Conservation (phyloP, 2,888 invertebrate genomes). For the Ormyrus thymus region DNA sequence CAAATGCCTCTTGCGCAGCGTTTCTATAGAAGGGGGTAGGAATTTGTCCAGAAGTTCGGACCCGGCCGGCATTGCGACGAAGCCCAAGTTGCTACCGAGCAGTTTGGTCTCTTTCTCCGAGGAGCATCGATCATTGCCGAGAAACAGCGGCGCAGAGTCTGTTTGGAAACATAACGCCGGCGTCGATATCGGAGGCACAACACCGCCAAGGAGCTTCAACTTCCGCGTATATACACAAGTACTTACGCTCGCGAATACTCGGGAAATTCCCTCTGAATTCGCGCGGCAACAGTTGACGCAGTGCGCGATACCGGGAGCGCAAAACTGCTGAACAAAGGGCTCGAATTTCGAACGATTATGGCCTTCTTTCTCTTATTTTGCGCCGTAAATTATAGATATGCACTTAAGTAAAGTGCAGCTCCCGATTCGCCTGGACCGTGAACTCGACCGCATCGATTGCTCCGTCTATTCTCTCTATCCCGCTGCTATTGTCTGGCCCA, state of each 20-base stretch:
- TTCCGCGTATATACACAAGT: no score
- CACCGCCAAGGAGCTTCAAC: no score
- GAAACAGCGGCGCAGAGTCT: not conserved
- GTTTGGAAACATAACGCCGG: slow-evolving; percentile 31
- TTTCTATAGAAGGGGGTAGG: no score
- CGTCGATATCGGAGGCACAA: no score
- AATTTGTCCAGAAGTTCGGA: no score
- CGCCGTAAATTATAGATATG: slow-evolving; percentile 65
- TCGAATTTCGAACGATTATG: not conserved
- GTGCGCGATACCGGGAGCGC: not conserved
- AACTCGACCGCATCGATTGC: slow-evolving; percentile 41
- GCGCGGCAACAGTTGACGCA: slow-evolving; percentile 36
- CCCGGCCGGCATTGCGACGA: no score
- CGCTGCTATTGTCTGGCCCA: not conserved
- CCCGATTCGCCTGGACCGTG: slow-evolving; percentile 51
- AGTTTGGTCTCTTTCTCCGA: not conserved
- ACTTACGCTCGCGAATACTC: not conserved
- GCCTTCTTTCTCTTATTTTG: slow-evolving; percentile 58
- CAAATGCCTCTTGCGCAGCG: no score
- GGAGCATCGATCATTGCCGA: slow-evolving; percentile 35
- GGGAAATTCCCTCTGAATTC: slow-evolving; percentile 6
- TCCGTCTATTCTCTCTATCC: slow-evolving; percentile 8
- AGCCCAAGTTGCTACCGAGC: not conserved
- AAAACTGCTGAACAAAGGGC: slow-evolving; percentile 15
- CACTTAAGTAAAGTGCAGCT: slow-evolving; percentile 64